A percentile compares a stretch with the other conserved stretches of the same genome.
Conservation (phyloP, 2,888 invertebrate genomes). For the Rhingia rostrata region DNA sequence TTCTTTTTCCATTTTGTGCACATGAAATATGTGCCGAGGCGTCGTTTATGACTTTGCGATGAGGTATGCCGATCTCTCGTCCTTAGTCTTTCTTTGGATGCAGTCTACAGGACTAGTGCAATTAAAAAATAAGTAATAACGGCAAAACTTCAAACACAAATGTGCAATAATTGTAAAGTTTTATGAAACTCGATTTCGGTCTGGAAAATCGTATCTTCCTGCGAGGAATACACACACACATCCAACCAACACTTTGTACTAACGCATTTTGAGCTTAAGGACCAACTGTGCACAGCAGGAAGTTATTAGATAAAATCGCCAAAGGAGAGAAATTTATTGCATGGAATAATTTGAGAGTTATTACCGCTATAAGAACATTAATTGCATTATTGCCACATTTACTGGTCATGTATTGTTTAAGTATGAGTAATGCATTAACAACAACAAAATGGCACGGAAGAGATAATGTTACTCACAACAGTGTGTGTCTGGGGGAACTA, state of each 20-base stretch:
- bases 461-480: constrained; percentile 38
- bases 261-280: constrained; percentile 39
- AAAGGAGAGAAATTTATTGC: constrained; percentile 63
- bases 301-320: constrained; percentile 71
- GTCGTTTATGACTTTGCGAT: constrained; percentile 57
- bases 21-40: constrained; percentile 24
- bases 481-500: neutral
- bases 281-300: constrained; percentile 45
- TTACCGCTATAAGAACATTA: constrained; percentile 67
- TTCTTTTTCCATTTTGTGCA: constrained; percentile 18
- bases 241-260: neutral
- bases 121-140: constrained; percentile 70
- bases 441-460: constrained; percentile 15
- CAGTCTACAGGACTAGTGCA: constrained; percentile 38
- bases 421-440: constrained; percentile 14
- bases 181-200: constrained; percentile 70
- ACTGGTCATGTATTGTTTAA: constrained; percentile 29
- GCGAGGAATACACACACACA: neutral
- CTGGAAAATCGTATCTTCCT: constrained; percentile 54
- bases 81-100: neutral
- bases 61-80: constrained; percentile 2
- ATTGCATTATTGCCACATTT: constrained; percentile 73
- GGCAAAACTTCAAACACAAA: constrained; percentile 69
- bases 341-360: constrained; percentile 71
- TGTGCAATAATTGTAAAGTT: constrained; percentile 73